These are phyloP conservation scores for roundworm (Caenorhabditis elegans) DNA, from an alignment of 1,140 invertebrate species.

Conservation along the genomic window DNA sequence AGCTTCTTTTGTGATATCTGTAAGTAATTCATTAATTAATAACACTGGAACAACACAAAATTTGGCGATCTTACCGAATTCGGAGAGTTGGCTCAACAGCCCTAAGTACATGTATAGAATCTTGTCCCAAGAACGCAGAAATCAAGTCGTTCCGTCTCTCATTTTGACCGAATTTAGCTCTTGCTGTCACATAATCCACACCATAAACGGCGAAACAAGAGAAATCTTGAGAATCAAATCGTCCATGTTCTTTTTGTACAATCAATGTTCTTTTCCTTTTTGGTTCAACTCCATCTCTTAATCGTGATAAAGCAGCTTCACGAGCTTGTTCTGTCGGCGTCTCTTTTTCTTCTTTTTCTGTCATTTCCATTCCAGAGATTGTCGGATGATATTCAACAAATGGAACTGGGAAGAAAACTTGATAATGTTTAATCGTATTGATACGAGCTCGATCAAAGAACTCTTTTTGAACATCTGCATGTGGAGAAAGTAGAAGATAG, in stretches of 20 bases:
- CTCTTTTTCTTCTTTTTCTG: conserved; percentile 36
- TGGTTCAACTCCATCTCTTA: conserved; percentile 35
- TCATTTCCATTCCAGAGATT: conserved; percentile 45
- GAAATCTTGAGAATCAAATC: conserved; percentile 63
- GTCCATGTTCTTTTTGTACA: conserved; percentile 63
- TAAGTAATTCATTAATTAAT: background rate
- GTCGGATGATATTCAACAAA: conserved; percentile 63
- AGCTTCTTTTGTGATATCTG: conserved; percentile 53
- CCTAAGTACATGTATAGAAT: conserved; percentile 57
- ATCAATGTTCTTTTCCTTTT: conserved; percentile 50
- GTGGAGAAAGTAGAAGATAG: conserved; percentile 60
- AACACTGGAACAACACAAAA: background rate
- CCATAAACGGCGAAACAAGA: conserved; percentile 54
- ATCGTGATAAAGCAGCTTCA: conserved; percentile 16
- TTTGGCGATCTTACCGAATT: conserved; percentile 42
- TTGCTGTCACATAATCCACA: conserved; percentile 51
- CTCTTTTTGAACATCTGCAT: conserved; percentile 64
- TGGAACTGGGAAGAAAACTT: conserved; percentile 64
- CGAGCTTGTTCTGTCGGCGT: conserved; percentile 45
- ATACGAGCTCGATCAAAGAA: conserved; percentile 63
- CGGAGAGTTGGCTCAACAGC: conserved; percentile 62
- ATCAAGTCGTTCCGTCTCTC: conserved; percentile 53
- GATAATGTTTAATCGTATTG: conserved; percentile 65
- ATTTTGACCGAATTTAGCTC: conserved; percentile 36
- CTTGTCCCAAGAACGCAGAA: conserved; percentile 54